phyloP scores from a whole-genome alignment of 2,113 vertebrate species.

The Litocranius walleri region DNA sequence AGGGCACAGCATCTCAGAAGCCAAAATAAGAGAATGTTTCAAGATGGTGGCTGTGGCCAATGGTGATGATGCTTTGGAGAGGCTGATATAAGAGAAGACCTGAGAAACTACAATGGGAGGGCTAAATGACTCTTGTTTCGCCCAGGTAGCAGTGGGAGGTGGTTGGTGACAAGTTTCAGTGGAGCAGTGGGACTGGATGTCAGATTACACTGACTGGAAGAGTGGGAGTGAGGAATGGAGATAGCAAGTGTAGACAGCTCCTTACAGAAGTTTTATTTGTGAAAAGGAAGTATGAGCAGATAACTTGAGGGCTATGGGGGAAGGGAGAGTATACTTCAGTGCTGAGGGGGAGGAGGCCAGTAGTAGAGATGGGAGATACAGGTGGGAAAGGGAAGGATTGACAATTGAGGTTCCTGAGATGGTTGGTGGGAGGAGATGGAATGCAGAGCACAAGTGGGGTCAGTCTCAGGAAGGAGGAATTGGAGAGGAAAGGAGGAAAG shows the following conservation, averaged over 20 bases:
- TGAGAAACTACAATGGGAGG: neutral
- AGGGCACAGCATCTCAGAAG: neutral
- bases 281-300: neutral
- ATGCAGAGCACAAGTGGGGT: neutral
- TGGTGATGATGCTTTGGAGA: neutral
- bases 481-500: neutral
- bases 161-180: neutral
- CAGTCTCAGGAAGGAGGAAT: neutral
- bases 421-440: neutral
- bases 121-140: too few species aligned
- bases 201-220: constrained; percentile 3
- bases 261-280: neutral
- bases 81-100: neutral
- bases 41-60: neutral
- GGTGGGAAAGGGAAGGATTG: neutral
- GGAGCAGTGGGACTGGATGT: neutral
- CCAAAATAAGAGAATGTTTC: neutral
- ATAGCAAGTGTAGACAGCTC: neutral
- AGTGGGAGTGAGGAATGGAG: constrained; percentile 10
- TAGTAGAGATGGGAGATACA: neutral
- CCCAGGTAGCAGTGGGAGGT: neutral
- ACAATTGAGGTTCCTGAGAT: neutral
- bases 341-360: neutral
- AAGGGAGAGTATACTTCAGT: neutral
- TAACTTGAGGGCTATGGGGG: neutral